phyloP scores from a whole-genome alignment of 2,113 vertebrate genomes.

The Progne subis region DNA sequence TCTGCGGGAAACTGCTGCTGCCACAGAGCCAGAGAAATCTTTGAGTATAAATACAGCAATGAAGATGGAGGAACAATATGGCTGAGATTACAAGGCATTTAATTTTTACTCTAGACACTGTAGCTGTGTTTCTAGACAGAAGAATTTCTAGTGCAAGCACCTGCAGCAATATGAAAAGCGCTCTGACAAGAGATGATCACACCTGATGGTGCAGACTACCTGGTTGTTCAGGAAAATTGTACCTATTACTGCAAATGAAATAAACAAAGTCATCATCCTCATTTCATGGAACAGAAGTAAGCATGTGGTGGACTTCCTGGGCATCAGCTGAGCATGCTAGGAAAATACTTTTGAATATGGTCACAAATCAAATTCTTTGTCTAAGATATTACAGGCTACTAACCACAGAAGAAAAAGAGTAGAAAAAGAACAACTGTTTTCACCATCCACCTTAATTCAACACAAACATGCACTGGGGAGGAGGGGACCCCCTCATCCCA shows the following conservation, averaged over 20 bases:
- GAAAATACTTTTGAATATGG: neutral
- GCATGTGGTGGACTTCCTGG: neutral
- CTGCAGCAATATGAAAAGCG: neutral
- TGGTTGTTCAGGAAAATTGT: neutral
- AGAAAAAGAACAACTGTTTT: neutral
- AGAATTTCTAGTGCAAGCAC: neutral
- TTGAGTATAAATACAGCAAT: neutral
- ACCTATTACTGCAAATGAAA: neutral
- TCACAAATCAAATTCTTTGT: neutral
- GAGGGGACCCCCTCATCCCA: neutral
- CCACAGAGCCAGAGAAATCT: neutral
- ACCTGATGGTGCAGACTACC: neutral
- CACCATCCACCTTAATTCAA: neutral
- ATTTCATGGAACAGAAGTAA: neutral
- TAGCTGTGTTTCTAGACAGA: neutral
- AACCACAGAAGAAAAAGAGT: neutral
- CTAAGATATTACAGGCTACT: neutral
- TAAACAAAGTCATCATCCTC: neutral
- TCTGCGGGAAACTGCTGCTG: neutral
- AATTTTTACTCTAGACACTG: neutral
- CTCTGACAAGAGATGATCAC: neutral
- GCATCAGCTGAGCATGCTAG: neutral
- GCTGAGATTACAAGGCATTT: neutral
- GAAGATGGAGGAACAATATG: neutral
- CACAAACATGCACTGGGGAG: fast-evolving